Base-by-base conservation (phyloP, 2,888 invertebrate genomes). In the Odiellus spinosus region DNA sequence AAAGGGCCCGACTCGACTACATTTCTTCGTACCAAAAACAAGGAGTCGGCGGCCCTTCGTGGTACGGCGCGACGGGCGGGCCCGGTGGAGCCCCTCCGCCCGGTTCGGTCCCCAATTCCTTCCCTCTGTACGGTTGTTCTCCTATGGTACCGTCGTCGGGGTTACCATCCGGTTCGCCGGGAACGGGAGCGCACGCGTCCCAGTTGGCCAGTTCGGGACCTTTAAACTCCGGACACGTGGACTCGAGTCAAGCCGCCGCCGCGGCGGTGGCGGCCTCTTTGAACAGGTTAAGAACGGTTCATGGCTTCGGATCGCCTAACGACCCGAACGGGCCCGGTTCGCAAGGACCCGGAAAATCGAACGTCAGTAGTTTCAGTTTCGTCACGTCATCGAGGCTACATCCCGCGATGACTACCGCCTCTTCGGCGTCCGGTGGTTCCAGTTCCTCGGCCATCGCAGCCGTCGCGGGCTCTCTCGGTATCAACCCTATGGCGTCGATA, bases 111-210 rank as follows among this genome's bases (percentile, higher is more conserved):
- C 44, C 51, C n/a, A 51, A 49, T 38, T 40, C 49, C 18, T 51
- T 49, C 19, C 51, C 54, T 5, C 44, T 54, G 2, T 58, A 58
- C 46, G 41, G 50, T 20, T 53, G 53, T 45, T 51, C 54, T 14
- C 53, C 53, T 3, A 49, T 49, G 8, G 51, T 48, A 26, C 26
- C 53, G 12, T 43, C 47, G 12, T 45, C 52, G 3, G 41, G 50
- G 17, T 46, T 48, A 18, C 46, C 43, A 17, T 43, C 51, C 43
- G 44, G 48, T 33, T 48, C 51, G 14, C 51, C 47, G 40, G 45
- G 50, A 40, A 50, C 46, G 17, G 40, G 44, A n/a, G 38, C 5
- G 15, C 49, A 46, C 14, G 26, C 26, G 26, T 26, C 26, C 5
- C 26, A 26, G 15, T 46, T 46, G 1, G 41, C 44, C 40, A 48